Evolutionary conservation across 2,888 invertebrate genomes (phyloP).

Genomic region (Salpingus planirostris): DNA sequence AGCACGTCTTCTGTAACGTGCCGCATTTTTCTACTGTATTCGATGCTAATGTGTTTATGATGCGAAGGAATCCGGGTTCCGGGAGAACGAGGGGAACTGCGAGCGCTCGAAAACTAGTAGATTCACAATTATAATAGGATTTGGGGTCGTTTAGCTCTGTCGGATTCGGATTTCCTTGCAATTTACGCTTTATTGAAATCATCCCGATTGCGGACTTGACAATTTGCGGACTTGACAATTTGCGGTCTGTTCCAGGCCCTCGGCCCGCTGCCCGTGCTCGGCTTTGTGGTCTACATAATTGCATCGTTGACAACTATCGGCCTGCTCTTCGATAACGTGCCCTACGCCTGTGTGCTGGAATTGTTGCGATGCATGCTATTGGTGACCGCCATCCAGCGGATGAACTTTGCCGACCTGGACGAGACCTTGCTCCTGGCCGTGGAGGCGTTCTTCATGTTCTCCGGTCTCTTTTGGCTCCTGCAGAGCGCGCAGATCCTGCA

Average conservation of each 20-base stretch:
- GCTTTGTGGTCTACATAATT: slow-evolving; percentile 56
- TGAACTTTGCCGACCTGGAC: slow-evolving; percentile 37
- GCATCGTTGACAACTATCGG: slow-evolving; percentile 61
- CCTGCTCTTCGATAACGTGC: slow-evolving; percentile 59
- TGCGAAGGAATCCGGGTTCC: too few species aligned
- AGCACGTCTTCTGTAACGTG: too few species aligned
- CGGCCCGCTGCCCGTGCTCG: slow-evolving; percentile 49
- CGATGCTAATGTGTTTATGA: too few species aligned
- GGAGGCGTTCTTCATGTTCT: slow-evolving; percentile 51
- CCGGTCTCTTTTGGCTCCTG: slow-evolving; percentile 57
- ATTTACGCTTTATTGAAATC: too few species aligned
- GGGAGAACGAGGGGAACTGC: too few species aligned
- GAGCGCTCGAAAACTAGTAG: too few species aligned
- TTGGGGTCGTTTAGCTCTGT: too few species aligned
- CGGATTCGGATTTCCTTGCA: too few species aligned
- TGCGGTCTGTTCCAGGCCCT: slow-evolving; percentile 48
- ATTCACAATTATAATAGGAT: too few species aligned
- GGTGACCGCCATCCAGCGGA: slow-evolving; percentile 42
- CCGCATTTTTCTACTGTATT: too few species aligned
- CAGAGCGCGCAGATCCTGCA: slow-evolving; percentile 51
- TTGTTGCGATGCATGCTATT: slow-evolving; percentile 54
- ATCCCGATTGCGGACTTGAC: not conserved
- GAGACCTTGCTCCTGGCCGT: slow-evolving; percentile 42
- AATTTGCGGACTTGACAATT: slow-evolving; percentile 1
- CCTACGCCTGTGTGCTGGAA: slow-evolving; percentile 54